Evolutionary conservation across 2,797 vertebrate species (phyloP).

Genomic region (Myioborus miniatus): DNA sequence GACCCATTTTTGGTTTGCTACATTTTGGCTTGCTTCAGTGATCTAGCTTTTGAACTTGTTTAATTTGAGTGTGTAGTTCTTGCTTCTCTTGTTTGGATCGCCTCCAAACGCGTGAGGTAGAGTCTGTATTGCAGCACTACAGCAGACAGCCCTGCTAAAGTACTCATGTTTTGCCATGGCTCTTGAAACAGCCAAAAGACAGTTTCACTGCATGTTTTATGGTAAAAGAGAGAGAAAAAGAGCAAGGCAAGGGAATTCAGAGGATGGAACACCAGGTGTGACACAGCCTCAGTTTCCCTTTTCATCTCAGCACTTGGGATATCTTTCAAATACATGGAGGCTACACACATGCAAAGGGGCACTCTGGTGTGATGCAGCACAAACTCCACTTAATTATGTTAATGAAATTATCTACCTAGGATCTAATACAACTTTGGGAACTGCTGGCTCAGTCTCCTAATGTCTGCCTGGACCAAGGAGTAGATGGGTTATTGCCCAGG

Average conservation of each 20-base stretch:
- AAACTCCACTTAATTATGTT: too few relatives aligned
- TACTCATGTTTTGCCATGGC: neutral
- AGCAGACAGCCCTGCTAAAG: neutral
- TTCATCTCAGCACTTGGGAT: too few relatives aligned
- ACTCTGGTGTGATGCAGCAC: too few relatives aligned
- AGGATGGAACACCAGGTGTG: too few relatives aligned
- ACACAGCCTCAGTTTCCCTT: too few relatives aligned
- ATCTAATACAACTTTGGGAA: too few relatives aligned
- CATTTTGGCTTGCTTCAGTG: neutral
- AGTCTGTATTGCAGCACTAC: neutral
- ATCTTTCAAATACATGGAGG: too few relatives aligned
- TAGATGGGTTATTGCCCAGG: too few relatives aligned
- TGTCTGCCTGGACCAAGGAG: too few relatives aligned
- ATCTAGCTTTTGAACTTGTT: neutral
- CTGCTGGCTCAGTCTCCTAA: too few relatives aligned
- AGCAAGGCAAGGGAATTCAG: neutral
- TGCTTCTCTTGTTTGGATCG: neutral
- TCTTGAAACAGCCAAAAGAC: neutral
- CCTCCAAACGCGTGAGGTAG: neutral
- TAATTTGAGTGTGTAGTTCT: neutral
- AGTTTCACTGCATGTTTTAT: neutral
- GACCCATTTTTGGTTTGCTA: neutral
- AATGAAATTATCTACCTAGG: too few relatives aligned
- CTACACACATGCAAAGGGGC: too few relatives aligned
- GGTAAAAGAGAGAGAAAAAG: neutral